Percentiles rank a stretch among this genome's conserved stretches.
Evolutionary conservation across 2,797 vertebrate species (phyloP).

Genomic region (Diplodus puntazzo): DNA sequence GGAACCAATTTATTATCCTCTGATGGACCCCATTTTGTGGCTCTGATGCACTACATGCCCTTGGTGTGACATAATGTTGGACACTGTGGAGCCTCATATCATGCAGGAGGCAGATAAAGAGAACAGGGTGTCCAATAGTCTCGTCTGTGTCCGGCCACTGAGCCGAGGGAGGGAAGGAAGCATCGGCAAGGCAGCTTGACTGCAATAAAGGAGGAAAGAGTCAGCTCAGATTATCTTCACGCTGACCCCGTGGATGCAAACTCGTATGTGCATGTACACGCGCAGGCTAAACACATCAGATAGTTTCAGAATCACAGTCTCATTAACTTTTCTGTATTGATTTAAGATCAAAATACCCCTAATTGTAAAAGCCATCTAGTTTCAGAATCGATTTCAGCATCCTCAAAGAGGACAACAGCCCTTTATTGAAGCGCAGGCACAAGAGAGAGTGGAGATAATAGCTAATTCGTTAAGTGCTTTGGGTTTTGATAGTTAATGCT

Average conservation of each 20-base stretch:
- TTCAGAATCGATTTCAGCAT: constrained; percentile 38
- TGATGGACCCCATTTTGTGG: background rate
- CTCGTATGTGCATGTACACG: background rate
- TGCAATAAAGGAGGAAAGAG: constrained; percentile 52
- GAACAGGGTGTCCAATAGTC: constrained; percentile 43
- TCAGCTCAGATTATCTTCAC: constrained; percentile 68
- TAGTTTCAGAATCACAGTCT: constrained; percentile 15
- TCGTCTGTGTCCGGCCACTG: constrained; percentile 47
- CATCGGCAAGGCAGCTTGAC: constrained; percentile 15
- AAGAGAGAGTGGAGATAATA: constrained; percentile 1
- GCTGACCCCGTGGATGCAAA: constrained; percentile 36
- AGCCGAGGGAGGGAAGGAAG: constrained; percentile 50
- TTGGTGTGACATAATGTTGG: constrained; percentile 26
- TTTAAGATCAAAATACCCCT: constrained; percentile 25
- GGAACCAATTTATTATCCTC: background rate
- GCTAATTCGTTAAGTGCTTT: constrained; percentile 2
- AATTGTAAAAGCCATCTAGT: constrained; percentile 23
- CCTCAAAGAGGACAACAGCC: constrained; percentile 15
- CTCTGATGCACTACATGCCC: constrained; percentile 10
- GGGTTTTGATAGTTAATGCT: constrained; percentile 11
- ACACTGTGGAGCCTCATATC: constrained; percentile 22
- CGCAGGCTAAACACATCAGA: constrained; percentile 10
- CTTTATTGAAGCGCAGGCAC: constrained; percentile 2
- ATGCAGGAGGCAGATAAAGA: constrained; percentile 30
- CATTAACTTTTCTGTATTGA: constrained; percentile 25